phyloP scores from a whole-genome alignment of 1,140 invertebrate genomes.

The Phocides pigmalion region DNA sequence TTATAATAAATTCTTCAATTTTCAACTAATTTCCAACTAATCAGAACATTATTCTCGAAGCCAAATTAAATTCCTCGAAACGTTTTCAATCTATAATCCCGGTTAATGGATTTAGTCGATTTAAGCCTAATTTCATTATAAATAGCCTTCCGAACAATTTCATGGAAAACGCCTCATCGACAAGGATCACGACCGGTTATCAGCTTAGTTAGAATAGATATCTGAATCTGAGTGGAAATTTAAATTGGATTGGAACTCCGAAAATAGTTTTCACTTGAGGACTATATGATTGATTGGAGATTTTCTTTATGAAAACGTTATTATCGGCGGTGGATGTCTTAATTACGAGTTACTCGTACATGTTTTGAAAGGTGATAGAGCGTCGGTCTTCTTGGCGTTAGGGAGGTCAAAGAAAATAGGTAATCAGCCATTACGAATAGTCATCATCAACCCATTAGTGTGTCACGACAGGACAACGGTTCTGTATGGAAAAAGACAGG shows the following conservation, averaged over 20 bases:
- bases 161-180: constrained; percentile 3
- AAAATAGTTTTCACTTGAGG: neutral
- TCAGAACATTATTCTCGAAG: neutral
- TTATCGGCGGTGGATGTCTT: too few species aligned
- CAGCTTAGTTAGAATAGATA: constrained; percentile 2
- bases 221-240: neutral
- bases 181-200: constrained; percentile 4
- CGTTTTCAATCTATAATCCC: neutral
- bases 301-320: too few species aligned
- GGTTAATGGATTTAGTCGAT: neutral
- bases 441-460: too few species aligned
- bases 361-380: too few species aligned
- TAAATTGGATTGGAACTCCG: neutral
- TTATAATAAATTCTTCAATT: neutral
- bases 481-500: too few species aligned
- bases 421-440: too few species aligned
- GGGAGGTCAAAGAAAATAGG: too few species aligned
- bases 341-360: too few species aligned
- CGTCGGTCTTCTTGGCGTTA: too few species aligned
- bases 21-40: neutral
- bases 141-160: constrained; percentile 7
- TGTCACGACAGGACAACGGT: too few species aligned
- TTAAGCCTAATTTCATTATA: constrained; percentile 6
- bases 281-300: neutral
- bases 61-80: neutral